A percentile compares a stretch with the other conserved stretches of the same genome.
phyloP scores from a whole-genome alignment of 2,888 invertebrate genomes.

The Cheilosia urbana region DNA sequence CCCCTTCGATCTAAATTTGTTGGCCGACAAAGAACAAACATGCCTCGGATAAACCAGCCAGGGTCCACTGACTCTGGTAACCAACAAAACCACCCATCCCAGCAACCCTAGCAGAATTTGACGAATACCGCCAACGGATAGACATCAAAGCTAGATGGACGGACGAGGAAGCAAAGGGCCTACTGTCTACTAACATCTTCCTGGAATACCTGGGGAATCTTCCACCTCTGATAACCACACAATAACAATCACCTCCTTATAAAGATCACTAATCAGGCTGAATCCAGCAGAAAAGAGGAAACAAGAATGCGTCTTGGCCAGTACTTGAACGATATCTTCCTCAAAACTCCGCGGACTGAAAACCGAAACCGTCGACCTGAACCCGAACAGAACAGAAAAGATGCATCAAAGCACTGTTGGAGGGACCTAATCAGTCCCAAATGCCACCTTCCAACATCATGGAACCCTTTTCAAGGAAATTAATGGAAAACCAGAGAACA shows the following conservation, averaged over 20 bases:
- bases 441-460: neutral
- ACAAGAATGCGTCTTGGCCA: neutral
- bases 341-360: accelerated
- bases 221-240: neutral
- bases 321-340: neutral
- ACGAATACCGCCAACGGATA: neutral
- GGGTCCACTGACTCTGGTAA: neutral
- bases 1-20: neutral
- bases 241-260: neutral
- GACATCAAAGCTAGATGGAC: neutral
- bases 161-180: neutral
- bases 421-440: neutral
- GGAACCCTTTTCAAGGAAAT: neutral
- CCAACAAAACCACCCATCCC: neutral
- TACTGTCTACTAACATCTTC: neutral
- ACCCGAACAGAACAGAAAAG: neutral
- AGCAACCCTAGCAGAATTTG: neutral
- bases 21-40: neutral
- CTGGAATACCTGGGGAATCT: neutral
- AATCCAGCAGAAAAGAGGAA: neutral
- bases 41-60: neutral
- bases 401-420: neutral
- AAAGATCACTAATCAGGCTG: neutral
- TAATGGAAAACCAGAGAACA: neutral
- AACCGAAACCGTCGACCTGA: neutral